Evolutionary conservation across 2,888 invertebrate species (phyloP).

Genomic region (Allophyes oxyacanthae): DNA sequence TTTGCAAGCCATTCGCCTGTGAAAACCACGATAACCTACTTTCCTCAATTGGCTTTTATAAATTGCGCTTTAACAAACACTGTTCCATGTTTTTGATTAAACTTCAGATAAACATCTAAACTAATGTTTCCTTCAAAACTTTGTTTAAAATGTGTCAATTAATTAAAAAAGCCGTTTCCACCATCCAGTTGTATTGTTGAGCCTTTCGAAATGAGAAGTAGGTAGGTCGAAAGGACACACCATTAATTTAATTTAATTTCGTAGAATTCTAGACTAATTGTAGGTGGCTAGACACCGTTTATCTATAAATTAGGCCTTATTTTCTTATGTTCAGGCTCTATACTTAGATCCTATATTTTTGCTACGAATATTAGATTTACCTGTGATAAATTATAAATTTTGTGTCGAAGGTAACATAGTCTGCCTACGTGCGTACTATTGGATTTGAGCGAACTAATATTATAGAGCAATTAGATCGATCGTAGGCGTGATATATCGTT

Average conservation of each 20-base stretch:
- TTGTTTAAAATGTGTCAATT: too few species aligned
- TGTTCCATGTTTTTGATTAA: constrained; percentile 38
- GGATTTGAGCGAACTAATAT: constrained; percentile 58
- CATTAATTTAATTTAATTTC: constrained; percentile 6
- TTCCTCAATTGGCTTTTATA: constrained; percentile 43
- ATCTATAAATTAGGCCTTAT: constrained; percentile 18
- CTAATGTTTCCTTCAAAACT: too few species aligned
- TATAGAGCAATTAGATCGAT: constrained; percentile 69
- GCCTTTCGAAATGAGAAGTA: too few species aligned
- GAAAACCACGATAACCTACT: constrained; percentile 40
- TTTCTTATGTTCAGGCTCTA: constrained; percentile 14
- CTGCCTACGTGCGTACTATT: constrained; percentile 49
- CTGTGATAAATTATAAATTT: constrained; percentile 20
- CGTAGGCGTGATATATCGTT: constrained; percentile 66
- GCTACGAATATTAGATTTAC: constrained; percentile 7
- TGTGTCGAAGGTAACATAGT: constrained; percentile 1
- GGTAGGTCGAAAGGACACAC: too few species aligned
- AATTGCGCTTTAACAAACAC: constrained; percentile 33
- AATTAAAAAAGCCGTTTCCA: too few species aligned
- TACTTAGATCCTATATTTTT: constrained; percentile 25
- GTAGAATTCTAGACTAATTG: constrained; percentile 18
- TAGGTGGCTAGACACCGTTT: constrained; percentile 7
- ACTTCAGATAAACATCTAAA: constrained; percentile 1
- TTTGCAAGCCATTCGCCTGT: constrained; percentile 31
- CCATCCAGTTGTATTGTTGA: too few species aligned